Conservation (phyloP, 1,140 invertebrate species). For the Drosophila tsacasi region DNA sequence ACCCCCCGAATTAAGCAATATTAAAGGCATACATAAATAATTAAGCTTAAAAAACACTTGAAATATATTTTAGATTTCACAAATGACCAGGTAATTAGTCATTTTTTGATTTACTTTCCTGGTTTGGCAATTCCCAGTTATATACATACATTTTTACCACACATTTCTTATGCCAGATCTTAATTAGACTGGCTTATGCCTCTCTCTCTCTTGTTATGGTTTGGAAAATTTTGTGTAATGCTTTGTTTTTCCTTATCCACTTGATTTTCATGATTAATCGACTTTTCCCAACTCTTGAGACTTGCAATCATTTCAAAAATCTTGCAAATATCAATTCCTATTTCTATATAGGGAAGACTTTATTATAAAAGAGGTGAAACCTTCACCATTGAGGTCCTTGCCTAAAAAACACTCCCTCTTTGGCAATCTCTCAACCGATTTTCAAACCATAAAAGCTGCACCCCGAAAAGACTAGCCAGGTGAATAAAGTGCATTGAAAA, state of each 20-base stretch:
- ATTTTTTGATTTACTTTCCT: conserved; percentile 37
- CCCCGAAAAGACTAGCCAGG: conserved; percentile 6
- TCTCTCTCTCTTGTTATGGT: background rate
- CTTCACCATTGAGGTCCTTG: conserved; percentile 2
- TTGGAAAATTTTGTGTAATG: conserved; percentile 23
- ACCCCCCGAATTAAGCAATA: background rate
- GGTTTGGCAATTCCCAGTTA: conserved; percentile 1
- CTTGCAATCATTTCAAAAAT: background rate
- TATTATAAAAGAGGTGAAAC: conserved; percentile 3
- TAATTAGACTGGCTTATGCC: conserved; percentile 33
- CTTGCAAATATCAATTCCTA: background rate
- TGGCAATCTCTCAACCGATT: conserved; percentile 4
- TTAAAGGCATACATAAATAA: background rate
- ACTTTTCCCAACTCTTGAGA: conserved; percentile 22
- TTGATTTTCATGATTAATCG: conserved; percentile 36
- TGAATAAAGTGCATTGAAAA: conserved; percentile 22
- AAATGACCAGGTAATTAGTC: conserved; percentile 6
- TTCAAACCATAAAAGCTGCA: conserved; percentile 5
- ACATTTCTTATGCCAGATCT: conserved; percentile 29
- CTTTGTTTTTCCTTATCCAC: conserved; percentile 20
- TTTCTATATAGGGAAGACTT: background rate
- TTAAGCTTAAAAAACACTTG: background rate
- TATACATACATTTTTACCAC: conserved; percentile 11
- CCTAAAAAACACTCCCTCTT: conserved; percentile 1
- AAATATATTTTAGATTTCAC: background rate